Evolutionary conservation across 1,140 invertebrate genomes (phyloP).

Genomic region (Megalonaias nervosa): DNA sequence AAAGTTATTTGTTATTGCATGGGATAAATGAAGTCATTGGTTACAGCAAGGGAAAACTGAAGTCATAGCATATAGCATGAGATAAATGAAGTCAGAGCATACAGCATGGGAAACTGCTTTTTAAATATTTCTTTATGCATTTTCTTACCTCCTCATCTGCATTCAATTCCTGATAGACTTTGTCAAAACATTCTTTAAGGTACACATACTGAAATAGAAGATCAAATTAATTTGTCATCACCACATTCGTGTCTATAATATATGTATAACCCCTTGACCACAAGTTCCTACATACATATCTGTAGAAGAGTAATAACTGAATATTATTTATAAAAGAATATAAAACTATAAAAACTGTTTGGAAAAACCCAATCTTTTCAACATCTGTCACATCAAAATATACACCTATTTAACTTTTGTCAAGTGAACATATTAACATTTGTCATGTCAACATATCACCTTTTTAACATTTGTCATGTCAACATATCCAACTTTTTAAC

Average conservation of each 20-base stretch:
- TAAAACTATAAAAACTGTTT: background rate
- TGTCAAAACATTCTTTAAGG: constrained; percentile 94
- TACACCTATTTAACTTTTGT: too few relatives aligned
- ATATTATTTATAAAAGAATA: background rate
- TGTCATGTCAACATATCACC: too few relatives aligned
- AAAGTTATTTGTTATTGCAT: too few relatives aligned
- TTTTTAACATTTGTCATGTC: too few relatives aligned
- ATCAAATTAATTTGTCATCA: constrained; percentile 13
- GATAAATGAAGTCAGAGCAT: too few relatives aligned
- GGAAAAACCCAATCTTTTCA: background rate
- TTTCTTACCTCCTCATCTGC: constrained; percentile 64
- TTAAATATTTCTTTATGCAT: too few relatives aligned
- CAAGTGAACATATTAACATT: too few relatives aligned
- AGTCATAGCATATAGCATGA: too few relatives aligned
- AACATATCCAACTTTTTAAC: too few relatives aligned
- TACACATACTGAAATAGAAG: constrained; percentile 86
- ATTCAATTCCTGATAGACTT: constrained; percentile 87
- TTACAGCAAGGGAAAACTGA: too few relatives aligned
- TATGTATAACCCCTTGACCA: background rate
- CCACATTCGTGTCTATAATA: background rate
- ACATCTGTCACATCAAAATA: background rate
- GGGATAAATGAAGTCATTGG: too few relatives aligned
- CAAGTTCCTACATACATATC: background rate
- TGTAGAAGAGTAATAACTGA: background rate
- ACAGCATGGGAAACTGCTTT: too few relatives aligned